Conservation (phyloP, 2,888 invertebrate species). For the Deroplatys truncata region DNA sequence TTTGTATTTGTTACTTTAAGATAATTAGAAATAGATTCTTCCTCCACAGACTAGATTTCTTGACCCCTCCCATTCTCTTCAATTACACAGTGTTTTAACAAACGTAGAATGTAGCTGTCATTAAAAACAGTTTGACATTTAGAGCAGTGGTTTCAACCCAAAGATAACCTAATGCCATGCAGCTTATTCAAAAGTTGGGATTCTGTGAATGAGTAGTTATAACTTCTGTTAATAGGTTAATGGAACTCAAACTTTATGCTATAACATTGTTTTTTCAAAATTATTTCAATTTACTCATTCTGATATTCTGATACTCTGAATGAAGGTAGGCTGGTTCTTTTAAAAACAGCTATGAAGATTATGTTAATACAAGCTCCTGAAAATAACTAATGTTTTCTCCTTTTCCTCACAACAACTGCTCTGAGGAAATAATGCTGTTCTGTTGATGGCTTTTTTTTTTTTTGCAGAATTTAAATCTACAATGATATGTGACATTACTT, state of each 20-base stretch:
- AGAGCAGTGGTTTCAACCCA: neutral
- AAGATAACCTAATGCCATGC: neutral
- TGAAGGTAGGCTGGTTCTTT: too few relatives aligned
- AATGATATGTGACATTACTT: neutral
- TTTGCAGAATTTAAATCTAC: neutral
- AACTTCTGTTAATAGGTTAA: too few relatives aligned
- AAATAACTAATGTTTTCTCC: too few relatives aligned
- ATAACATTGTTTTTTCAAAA: too few relatives aligned
- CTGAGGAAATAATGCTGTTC: neutral
- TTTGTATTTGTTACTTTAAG: neutral
- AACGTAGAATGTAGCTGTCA: neutral
- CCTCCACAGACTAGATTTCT: neutral
- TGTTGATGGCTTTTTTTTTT: neutral
- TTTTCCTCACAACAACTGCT: too few relatives aligned
- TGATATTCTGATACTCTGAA: too few relatives aligned
- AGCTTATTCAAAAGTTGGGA: neutral
- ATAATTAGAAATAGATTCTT: neutral
- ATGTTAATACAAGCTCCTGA: too few relatives aligned
- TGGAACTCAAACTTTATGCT: too few relatives aligned
- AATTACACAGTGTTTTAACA: neutral
- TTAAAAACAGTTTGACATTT: neutral
- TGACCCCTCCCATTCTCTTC: neutral
- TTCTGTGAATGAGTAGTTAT: neutral
- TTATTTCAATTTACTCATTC: too few relatives aligned
- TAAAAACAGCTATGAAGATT: too few relatives aligned